Evolutionary conservation across 2,113 vertebrate genomes (phyloP), one percentile per base, ranked within the genome.

Genomic region (Anthoscopus minutus): DNA sequence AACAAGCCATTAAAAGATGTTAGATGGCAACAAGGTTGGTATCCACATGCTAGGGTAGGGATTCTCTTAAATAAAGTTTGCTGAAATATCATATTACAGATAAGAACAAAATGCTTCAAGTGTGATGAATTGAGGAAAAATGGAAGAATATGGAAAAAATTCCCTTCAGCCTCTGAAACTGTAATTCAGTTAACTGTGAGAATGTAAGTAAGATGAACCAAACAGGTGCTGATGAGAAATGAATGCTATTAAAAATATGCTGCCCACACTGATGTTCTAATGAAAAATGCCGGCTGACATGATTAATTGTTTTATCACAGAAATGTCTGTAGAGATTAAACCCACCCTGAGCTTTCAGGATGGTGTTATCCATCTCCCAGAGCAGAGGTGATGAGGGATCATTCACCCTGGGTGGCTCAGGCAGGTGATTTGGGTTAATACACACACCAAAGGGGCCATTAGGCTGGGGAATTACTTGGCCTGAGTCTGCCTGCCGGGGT

Each of bases 281-380:
- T 93, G 90, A 93, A 93, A 96, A 96, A 80, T 80, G 42, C 54
- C 70, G 50, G 15, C 61, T 90, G 88, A 88, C 74, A 27, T 73
- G 94, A 96, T 92, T 85, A 92, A 95, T 70, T 92, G 65, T 81
- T 96, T 92, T 92, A 92, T 78, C 81, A 42, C 24, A 8, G 58
- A 93, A 66, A 18, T n/a, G 21, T 67, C 80, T 71, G 51, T 61
- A 48, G 13, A 71, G 73, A 88, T 88, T 88, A 93, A 92, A 79
- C 89, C 61, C 91, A 91, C 91, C 89, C 77, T 92, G 48, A 89
- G 81, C 84, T 60, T 37, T 65, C 78, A 91, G 37, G 57, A 57
- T 11, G 31, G 37, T 25, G 69, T 67, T 84, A 92, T 93, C 83
- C 73, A 89, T 94, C 91, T 94, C 89, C 79, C 73, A 69, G 31